Percentiles rank a stretch among this genome's conserved stretches.
phyloP scores from a whole-genome alignment of 2,888 invertebrate species.

The Tethea ocularis region DNA sequence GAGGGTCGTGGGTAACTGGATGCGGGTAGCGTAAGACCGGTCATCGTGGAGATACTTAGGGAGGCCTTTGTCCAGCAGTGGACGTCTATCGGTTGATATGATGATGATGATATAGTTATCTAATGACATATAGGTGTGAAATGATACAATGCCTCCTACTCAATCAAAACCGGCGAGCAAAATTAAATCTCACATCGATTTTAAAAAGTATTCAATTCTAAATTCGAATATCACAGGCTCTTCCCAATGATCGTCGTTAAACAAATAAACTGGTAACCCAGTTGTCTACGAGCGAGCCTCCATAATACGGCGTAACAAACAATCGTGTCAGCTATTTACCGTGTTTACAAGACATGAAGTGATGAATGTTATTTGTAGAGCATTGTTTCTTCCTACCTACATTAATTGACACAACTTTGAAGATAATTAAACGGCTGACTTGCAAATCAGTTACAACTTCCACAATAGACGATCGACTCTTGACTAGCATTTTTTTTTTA shows the following conservation, averaged over 20 bases:
- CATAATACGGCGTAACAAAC: constrained; percentile 44
- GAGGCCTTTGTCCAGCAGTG: too few relatives aligned
- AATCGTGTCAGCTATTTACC: constrained; percentile 37
- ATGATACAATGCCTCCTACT: not conserved
- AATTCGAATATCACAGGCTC: constrained; percentile 19
- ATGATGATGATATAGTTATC: too few relatives aligned
- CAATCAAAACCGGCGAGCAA: not conserved
- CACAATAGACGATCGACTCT: too few relatives aligned
- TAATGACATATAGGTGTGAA: too few relatives aligned
- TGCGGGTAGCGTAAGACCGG: too few relatives aligned
- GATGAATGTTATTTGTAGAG: constrained; percentile 10
- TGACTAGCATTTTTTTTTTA: too few relatives aligned
- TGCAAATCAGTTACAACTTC: too few relatives aligned
- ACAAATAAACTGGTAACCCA: constrained; percentile 37
- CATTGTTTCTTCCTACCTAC: constrained; percentile 10
- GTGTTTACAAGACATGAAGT: constrained; percentile 2
- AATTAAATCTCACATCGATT: not conserved
- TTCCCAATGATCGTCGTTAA: constrained; percentile 24
- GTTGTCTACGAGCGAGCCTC: constrained; percentile 33
- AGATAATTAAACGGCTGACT: too few relatives aligned
- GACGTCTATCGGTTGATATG: too few relatives aligned
- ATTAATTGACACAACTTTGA: not conserved
- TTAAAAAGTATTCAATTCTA: not conserved
- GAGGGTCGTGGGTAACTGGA: too few relatives aligned
- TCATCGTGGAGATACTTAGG: too few relatives aligned